phyloP scores from a whole-genome alignment of 2,113 vertebrate species.

The Puma concolor region DNA sequence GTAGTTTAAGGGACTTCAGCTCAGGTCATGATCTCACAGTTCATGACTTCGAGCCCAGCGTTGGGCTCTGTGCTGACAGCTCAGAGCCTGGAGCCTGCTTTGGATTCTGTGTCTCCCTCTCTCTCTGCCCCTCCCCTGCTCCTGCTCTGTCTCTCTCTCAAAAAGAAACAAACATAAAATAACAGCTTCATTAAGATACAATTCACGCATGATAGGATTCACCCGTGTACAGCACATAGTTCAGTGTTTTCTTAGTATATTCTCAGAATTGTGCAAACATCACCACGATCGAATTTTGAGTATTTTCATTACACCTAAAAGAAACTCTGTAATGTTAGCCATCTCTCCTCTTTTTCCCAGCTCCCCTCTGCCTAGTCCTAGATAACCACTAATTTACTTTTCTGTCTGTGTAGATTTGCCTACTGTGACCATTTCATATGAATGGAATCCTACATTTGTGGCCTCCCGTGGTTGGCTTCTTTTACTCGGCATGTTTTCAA shows the following conservation, averaged over 20 bases:
- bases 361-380: neutral
- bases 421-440: neutral
- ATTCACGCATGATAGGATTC: neutral
- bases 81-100: too few species aligned
- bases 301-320: neutral
- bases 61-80: too few species aligned
- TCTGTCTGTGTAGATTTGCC: neutral
- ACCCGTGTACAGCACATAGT: neutral
- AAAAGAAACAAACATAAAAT: neutral
- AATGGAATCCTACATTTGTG: neutral
- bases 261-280: neutral
- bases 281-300: neutral
- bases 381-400: neutral
- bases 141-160: too few species aligned
- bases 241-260: neutral
- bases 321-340: neutral
- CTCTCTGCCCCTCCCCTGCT: too few species aligned
- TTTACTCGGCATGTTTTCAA: neutral
- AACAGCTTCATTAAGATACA: neutral
- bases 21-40: too few species aligned
- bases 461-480: neutral
- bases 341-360: neutral
- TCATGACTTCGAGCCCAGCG: too few species aligned
- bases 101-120: too few species aligned
- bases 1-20: too few species aligned